A percentile compares a stretch with the other conserved stretches of the same genome.
These are phyloP conservation scores for Hyla sarda DNA, from an alignment of 2,113 vertebrate species.

Conservation along the genomic window DNA sequence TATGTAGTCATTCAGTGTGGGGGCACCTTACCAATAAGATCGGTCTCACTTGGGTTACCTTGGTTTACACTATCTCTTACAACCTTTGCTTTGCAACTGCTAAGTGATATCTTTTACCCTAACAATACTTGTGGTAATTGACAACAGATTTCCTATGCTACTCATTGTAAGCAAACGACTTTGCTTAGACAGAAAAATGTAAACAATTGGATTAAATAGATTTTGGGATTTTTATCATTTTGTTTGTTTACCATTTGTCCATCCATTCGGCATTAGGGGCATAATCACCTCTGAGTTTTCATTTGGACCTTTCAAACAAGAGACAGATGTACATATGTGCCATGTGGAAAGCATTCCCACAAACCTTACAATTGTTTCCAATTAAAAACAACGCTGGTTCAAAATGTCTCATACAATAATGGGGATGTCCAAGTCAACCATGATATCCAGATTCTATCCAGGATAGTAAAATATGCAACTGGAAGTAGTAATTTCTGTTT, in stretches of 20 bases:
- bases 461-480: constrained; percentile 27
- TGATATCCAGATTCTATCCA: not conserved
- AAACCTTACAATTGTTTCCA: constrained; percentile 13
- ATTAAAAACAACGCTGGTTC: constrained; percentile 5
- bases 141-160: not conserved
- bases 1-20: too few relatives aligned
- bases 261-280: not conserved
- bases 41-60: not conserved
- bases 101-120: not conserved
- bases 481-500: constrained; percentile 17
- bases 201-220: constrained; percentile 13
- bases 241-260: not conserved
- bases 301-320: constrained; percentile 17
- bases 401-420: constrained; percentile 3
- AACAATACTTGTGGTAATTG: not conserved
- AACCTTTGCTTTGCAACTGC: not conserved
- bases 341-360: constrained; percentile 31
- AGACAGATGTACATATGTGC: constrained; percentile 18
- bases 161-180: not conserved
- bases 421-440: not conserved
- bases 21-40: not conserved
- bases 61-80: too few relatives aligned
- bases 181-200: not conserved
- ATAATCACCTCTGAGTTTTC: not conserved
- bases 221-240: not conserved